phyloP scores from a whole-genome alignment of 2,888 invertebrate genomes.

The Acanthosepion lycidas region DNA sequence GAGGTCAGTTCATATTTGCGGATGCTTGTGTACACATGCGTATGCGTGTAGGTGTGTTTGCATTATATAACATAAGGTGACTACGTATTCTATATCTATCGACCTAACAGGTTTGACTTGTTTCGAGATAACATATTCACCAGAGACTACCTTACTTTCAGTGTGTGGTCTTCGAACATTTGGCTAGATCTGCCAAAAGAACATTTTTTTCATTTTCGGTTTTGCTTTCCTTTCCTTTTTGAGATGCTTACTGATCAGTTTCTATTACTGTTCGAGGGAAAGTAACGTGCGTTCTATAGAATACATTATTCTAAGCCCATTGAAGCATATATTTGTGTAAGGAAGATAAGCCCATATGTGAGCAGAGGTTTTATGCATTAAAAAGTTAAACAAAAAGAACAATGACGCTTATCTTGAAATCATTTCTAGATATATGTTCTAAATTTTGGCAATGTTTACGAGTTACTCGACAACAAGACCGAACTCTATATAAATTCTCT shows the following conservation, averaged over 20 bases:
- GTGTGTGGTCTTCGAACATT: background rate
- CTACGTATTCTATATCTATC: background rate
- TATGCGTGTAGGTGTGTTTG: background rate
- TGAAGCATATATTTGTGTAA: background rate
- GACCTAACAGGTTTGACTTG: background rate
- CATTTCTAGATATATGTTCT: background rate
- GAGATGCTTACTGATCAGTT: background rate
- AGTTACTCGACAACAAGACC: background rate
- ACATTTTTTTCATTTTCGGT: background rate
- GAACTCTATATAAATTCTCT: background rate
- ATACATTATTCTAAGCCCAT: background rate
- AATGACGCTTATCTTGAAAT: background rate
- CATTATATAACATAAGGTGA: background rate
- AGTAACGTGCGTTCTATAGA: background rate
- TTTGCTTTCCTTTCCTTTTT: background rate
- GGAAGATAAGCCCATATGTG: background rate
- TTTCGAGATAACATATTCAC: background rate
- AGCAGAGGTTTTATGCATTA: background rate
- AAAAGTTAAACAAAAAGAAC: background rate
- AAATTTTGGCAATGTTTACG: background rate
- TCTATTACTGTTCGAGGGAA: background rate
- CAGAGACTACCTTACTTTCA: background rate
- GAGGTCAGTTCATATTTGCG: background rate
- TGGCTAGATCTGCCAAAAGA: background rate
- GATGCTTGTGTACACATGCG: background rate